phyloP scores from a whole-genome alignment of 2,797 vertebrate genomes.

The Gallinago nigripennis region DNA sequence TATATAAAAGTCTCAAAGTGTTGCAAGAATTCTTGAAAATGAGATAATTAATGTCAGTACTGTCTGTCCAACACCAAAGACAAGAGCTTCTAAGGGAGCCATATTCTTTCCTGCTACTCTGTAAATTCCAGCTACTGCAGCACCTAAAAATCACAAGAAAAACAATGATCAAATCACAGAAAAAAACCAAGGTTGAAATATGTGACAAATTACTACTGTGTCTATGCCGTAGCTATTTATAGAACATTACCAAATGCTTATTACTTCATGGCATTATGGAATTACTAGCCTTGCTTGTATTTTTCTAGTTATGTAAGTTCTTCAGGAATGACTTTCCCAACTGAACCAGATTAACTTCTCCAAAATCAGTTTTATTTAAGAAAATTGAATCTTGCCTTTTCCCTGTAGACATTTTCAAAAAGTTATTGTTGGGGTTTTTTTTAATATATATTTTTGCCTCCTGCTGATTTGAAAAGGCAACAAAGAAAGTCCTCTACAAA shows the following conservation, averaged over 20 bases:
- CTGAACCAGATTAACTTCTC: neutral
- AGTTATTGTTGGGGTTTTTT: neutral
- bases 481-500: neutral
- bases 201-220: neutral
- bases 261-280: neutral
- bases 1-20: constrained; percentile 80
- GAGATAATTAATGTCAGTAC: constrained; percentile 90
- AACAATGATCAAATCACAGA: neutral
- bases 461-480: neutral
- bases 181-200: neutral
- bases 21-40: constrained; percentile 93
- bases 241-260: neutral
- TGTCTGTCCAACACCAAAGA: constrained; percentile 94
- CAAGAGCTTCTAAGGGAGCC: constrained; percentile 93
- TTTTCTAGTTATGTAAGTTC: neutral
- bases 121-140: constrained; percentile 94
- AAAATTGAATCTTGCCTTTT: neutral
- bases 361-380: neutral
- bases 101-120: constrained; percentile 97
- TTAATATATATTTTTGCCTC: neutral
- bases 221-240: neutral
- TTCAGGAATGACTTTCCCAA: neutral
- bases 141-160: constrained; percentile 79
- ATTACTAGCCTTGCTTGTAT: neutral
- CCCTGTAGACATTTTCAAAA: neutral